Evolutionary conservation across 2,113 vertebrate genomes (phyloP), one percentile per base, ranked within the genome.

Genomic region (Myiozetetes cayanensis): DNA sequence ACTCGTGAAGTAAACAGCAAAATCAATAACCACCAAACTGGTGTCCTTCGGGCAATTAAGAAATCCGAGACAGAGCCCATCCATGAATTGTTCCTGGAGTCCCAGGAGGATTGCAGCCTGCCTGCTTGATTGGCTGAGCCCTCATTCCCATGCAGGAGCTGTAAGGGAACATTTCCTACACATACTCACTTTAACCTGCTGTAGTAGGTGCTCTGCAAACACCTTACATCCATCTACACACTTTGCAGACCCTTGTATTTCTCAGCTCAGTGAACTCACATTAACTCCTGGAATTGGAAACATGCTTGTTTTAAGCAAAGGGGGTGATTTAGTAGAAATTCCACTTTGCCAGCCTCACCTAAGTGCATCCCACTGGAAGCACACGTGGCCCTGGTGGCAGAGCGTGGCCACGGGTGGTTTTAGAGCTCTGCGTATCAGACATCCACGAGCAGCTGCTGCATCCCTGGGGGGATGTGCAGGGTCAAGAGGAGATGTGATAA

Each of bases 401-500:
- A 65, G 52, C 2, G 14, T 16, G 41, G 24, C n/a, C 62, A 12
- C 0, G 7, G 43, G 53, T 23, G 39, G 46, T 88, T 88, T 91
- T 39, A 63, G 2, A 85, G 76, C 70, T 81, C 59, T 50, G 46
- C 12, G 39, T 14, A 56, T 65, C 53, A 73, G 46, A 74, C 28
- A 20, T 19, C 67, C 24, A 21, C 6, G 71, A 77, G 63, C 44
- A 75, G 82, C 31, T 75, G 52, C 43, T 61, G 13, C 39, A n/a
- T n/a, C 89, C 87, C 88, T 37, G 33, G 0, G 16, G 80, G 73
- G 74, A 86, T 0, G 1, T 6, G 22, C 75, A 78, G 83, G 71
- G 72, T 91, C 88, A 78, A 44, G 65, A 76, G 31, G 33, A 91
- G 66, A 94, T 9, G 88, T 58, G 95, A 86, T 84, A 95, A 97